Evolutionary conservation across 2,888 invertebrate species (phyloP).

Genomic region (Venustoraphidia nigricollis): DNA sequence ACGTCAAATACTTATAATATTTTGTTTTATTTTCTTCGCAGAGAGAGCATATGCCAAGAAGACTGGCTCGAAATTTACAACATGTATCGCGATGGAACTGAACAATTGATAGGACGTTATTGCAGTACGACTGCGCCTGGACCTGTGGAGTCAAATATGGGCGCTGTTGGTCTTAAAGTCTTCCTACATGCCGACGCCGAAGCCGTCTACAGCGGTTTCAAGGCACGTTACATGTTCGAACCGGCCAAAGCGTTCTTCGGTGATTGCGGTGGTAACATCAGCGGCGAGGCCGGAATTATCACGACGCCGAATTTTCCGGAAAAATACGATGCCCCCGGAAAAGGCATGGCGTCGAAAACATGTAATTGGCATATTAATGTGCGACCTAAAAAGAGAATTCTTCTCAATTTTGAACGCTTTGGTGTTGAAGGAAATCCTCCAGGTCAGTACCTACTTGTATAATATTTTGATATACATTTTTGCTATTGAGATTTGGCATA

Average conservation of each 20-base stretch:
- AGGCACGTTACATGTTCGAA: constrained; percentile 89
- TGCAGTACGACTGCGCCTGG: constrained; percentile 87
- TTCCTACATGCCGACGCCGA: constrained; percentile 77
- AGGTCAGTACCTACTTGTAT: constrained; percentile 34
- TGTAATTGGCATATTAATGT: constrained; percentile 96
- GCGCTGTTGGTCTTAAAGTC: constrained; percentile 75
- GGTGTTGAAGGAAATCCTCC: constrained; percentile 86
- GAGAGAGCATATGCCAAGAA: constrained; percentile 66
- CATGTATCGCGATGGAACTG: constrained; percentile 66
- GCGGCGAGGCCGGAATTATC: constrained; percentile 66
- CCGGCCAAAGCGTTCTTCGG: constrained; percentile 73
- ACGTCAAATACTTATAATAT: too few relatives aligned
- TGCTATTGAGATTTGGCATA: too few relatives aligned
- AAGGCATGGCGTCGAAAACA: constrained; percentile 67
- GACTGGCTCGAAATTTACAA: constrained; percentile 93
- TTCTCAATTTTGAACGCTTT: constrained; percentile 83
- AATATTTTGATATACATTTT: background rate
- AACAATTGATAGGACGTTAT: constrained; percentile 64
- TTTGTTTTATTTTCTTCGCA: constrained; percentile 20
- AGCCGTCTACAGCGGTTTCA: constrained; percentile 87
- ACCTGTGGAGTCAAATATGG: constrained; percentile 83
- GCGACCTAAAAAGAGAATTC: constrained; percentile 68
- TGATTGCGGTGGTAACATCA: constrained; percentile 87
- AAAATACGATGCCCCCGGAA: constrained; percentile 72
- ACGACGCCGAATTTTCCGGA: constrained; percentile 83